Conservation (phyloP, 1,140 invertebrate genomes). For the Bursaphelenchus mucronatus region DNA sequence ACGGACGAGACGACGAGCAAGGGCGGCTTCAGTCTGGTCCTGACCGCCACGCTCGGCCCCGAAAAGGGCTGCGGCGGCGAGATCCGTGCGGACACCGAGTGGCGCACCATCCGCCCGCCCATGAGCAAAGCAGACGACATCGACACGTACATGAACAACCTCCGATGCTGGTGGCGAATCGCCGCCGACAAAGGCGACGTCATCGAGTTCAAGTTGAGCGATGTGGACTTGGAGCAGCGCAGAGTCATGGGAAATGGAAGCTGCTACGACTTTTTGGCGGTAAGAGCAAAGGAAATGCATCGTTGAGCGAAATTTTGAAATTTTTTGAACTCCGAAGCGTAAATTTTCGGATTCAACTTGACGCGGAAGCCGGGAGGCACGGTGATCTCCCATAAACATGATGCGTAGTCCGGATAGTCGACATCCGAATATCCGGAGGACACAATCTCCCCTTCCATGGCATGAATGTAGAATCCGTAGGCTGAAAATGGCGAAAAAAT, state of each 20-base stretch:
- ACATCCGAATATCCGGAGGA: slow-evolving; percentile 41
- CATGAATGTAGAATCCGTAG: slow-evolving; percentile 50
- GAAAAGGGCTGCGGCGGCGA: slow-evolving; percentile 51
- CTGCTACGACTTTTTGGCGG: slow-evolving; percentile 47
- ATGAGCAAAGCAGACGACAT: slow-evolving; percentile 15
- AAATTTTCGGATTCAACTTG: slow-evolving; percentile 22
- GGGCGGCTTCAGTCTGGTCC: slow-evolving; percentile 46
- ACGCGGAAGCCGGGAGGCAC: slow-evolving; percentile 54
- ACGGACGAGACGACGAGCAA: slow-evolving; percentile 42
- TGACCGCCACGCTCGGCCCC: slow-evolving; percentile 51
- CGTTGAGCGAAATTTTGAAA: too few relatives aligned
- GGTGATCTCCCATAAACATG: slow-evolving; percentile 55
- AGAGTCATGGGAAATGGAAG: slow-evolving; percentile 2
- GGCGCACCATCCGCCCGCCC: slow-evolving; percentile 43
- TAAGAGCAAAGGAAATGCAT: too few relatives aligned
- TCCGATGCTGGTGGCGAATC: slow-evolving; percentile 52
- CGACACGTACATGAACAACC: slow-evolving; percentile 41
- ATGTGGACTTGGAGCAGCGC: slow-evolving; percentile 44
- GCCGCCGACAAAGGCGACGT: slow-evolving; percentile 17
- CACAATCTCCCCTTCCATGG: slow-evolving; percentile 39
- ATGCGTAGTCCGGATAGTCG: slow-evolving; percentile 50
- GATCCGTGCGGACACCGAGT: slow-evolving; percentile 40
- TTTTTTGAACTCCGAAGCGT: not conserved
- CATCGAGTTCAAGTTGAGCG: slow-evolving; percentile 34
- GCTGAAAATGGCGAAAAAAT: slow-evolving; percentile 48